These are phyloP conservation scores for Nycticorax nycticorax DNA, from an alignment of 2,113 vertebrate genomes.

Conservation along the genomic window DNA sequence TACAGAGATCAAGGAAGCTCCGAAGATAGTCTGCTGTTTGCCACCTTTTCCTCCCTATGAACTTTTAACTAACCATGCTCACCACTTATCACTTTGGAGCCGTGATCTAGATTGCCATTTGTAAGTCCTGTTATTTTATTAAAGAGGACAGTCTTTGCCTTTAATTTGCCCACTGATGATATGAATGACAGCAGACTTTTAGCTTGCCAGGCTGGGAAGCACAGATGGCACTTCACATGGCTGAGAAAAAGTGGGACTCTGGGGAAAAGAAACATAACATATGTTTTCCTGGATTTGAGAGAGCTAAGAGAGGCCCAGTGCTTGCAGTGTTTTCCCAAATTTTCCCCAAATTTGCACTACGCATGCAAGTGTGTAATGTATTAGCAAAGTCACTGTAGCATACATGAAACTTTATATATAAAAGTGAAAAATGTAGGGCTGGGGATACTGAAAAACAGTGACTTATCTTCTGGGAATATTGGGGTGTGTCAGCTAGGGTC, in stretches of 20 bases:
- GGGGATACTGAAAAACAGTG: not conserved
- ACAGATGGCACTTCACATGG: conserved; percentile 50
- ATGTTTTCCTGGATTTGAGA: conserved; percentile 28
- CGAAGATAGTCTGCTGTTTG: not conserved
- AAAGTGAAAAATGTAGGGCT: not conserved
- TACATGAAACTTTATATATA: not conserved
- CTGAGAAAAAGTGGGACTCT: conserved; percentile 29
- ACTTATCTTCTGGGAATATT: not conserved
- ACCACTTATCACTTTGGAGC: not conserved
- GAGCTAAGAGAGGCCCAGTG: not conserved
- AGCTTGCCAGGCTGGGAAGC: conserved; percentile 11
- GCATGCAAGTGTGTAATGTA: not conserved
- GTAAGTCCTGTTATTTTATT: not conserved
- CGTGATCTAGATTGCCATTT: not conserved
- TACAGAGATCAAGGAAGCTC: not conserved
- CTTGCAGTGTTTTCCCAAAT: not conserved
- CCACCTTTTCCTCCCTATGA: not conserved
- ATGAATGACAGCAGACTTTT: conserved; percentile 18
- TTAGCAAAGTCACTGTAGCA: not conserved
- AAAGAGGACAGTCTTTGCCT: not conserved
- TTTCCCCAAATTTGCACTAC: not conserved
- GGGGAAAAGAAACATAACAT: conserved; percentile 5
- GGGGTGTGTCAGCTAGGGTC: not conserved
- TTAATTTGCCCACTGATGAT: conserved; percentile 7
- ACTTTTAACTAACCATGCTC: not conserved